Base-by-base conservation (phyloP, 2,113 vertebrate species). In the Eonycteris spelaea region DNA sequence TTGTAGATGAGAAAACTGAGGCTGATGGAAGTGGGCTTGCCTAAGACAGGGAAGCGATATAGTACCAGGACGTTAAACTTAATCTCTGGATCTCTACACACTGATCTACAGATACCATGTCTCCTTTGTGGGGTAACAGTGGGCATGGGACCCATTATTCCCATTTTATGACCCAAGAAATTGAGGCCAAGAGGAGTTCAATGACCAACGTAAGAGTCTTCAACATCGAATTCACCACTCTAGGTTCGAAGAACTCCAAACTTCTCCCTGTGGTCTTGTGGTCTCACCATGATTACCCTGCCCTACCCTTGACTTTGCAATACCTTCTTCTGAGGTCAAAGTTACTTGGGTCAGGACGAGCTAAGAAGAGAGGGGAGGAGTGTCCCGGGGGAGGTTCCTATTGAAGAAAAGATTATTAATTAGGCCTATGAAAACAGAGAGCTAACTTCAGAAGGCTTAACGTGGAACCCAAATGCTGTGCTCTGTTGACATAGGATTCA, bases 211-310 rank as follows among this genome's bases (percentile, higher is more conserved):
- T 4, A 26, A 86, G 61, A 68, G 13, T 65, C 74, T 78, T 63
- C 33, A 38, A 21, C 33, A 38, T 12, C 35, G 7, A 30, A 74
- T 21, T 65, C 33, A n/a, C 8, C 13, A 5, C 8, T 38, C 14
- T 10, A 22, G 51, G 10, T 43, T 53, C 6, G 12, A 51, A 30
- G 33, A 67, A n/a, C 30, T n/a, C 51, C 9, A 15, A 1, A 28
- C 26, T 11, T 9, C 0, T 24, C 18, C 22, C 33, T 21, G 6
- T 0, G 3, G 11, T 26, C 68, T 71, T 59, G 22, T 6, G 28
- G 13, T 33, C 8, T 90, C 26, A 21, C 11, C 21, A 1, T 14
- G 21, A n/a, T n/a, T 26, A 6, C 22, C 38, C 63, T 24, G 6
- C 1, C 22, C n/a, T 18, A 28, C 40, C 59, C 61, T 78, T 11